Conservation (phyloP, 2,797 vertebrate genomes). For the Coccyzus lansbergi region DNA sequence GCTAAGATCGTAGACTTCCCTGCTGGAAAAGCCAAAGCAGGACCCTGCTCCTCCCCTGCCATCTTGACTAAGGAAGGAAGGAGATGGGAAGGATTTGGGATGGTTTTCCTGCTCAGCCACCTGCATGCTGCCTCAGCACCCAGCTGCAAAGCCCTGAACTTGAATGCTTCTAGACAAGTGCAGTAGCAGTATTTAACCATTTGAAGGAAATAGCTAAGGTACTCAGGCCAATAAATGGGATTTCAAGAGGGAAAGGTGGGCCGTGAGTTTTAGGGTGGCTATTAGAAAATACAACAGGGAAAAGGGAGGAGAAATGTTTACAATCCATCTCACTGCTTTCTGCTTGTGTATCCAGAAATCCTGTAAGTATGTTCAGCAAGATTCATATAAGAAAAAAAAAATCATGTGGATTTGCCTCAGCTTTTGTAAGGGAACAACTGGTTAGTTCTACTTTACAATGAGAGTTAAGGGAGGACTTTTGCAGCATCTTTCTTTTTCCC, state of each 20-base stretch:
- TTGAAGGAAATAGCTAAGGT: background rate
- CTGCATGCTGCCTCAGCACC: background rate
- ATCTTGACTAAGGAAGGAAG: background rate
- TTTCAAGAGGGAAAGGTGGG: background rate
- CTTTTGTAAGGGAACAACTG: background rate
- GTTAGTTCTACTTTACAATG: background rate
- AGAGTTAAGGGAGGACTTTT: background rate
- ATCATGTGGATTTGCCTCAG: background rate
- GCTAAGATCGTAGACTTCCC: background rate
- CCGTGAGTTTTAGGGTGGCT: background rate
- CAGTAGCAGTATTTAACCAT: background rate
- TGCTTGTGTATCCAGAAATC: background rate
- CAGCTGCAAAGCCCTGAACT: background rate
- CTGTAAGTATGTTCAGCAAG: background rate
- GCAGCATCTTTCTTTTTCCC: fast-evolving
- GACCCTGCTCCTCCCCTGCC: background rate
- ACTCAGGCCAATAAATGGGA: background rate
- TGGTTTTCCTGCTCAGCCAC: background rate
- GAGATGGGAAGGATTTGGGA: background rate
- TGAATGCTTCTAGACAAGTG: background rate
- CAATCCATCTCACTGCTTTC: background rate
- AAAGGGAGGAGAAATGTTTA: background rate
- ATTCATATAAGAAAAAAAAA: background rate
- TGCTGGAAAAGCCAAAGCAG: background rate
- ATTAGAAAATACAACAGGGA: background rate